A percentile compares a stretch with the other conserved stretches of the same genome.
phyloP scores from a whole-genome alignment of 2,113 vertebrate genomes.

The Aplodontia rufa region DNA sequence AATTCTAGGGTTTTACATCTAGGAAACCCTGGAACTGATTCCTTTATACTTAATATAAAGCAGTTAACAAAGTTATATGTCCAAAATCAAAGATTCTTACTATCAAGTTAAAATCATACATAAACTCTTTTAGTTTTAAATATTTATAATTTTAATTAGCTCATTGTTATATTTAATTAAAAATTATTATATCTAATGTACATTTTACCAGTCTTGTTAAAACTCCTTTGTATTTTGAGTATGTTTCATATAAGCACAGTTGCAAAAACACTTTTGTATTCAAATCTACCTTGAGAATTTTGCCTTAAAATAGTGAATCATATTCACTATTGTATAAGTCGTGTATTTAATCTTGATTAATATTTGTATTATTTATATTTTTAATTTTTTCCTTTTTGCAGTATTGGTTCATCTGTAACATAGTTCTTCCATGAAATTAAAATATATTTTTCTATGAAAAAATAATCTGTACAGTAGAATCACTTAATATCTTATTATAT shows the following conservation, averaged over 20 bases:
- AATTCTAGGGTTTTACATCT: background rate
- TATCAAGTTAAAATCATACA: background rate
- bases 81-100: background rate
- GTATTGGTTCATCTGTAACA: background rate
- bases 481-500: background rate
- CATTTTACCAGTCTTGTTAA: background rate
- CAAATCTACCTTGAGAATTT: background rate
- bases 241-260: background rate
- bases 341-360: background rate
- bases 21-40: background rate
- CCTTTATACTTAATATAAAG: background rate
- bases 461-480: background rate
- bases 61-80: background rate
- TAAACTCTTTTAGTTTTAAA: background rate
- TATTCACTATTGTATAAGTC: too few relatives aligned
- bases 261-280: background rate
- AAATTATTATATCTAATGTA: background rate
- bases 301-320: background rate
- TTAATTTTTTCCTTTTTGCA: background rate
- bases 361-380: background rate
- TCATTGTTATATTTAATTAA: background rate
- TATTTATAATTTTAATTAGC: background rate
- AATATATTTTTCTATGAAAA: background rate
- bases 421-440: background rate
- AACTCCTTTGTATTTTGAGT: background rate